Conservation (phyloP, 64 coral and sea anemone species). For the Catalaphyllia jardinei region DNA sequence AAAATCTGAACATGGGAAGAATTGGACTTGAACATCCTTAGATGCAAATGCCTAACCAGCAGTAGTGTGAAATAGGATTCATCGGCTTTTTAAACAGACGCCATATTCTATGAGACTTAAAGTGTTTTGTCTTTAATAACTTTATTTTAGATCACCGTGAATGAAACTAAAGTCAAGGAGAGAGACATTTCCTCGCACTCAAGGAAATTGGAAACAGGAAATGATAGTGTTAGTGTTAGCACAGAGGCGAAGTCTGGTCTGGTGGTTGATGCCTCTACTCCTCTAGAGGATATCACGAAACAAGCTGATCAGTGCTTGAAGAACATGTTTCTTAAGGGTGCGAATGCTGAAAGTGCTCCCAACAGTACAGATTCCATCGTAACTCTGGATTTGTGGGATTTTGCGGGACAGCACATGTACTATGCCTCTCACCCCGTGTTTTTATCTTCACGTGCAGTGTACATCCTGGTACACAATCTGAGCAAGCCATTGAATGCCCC, state of each 20-base stretch:
- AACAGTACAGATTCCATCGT: background rate
- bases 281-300: background rate
- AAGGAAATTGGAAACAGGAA: background rate
- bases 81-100: too few relatives aligned
- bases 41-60: too few relatives aligned
- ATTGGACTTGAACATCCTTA: too few relatives aligned
- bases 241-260: too few relatives aligned
- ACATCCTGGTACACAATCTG: slow-evolving; percentile 43
- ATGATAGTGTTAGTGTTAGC: background rate
- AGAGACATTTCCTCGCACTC: background rate
- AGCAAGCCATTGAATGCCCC: slow-evolving; percentile 21
- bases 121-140: background rate
- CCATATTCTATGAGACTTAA: background rate
- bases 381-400: slow-evolving; percentile 41
- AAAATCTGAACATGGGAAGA: too few relatives aligned
- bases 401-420: slow-evolving; percentile 42
- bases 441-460: slow-evolving; percentile 9
- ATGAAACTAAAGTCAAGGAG: background rate
- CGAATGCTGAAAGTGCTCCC: background rate
- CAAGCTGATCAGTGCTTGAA: background rate
- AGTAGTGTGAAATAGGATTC: too few relatives aligned
- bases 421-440: slow-evolving; percentile 40
- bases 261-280: background rate
- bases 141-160: background rate
- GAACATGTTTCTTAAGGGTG: background rate